Evolutionary conservation across 2,797 vertebrate species (phyloP).

Genomic region (Tapirus indicus): DNA sequence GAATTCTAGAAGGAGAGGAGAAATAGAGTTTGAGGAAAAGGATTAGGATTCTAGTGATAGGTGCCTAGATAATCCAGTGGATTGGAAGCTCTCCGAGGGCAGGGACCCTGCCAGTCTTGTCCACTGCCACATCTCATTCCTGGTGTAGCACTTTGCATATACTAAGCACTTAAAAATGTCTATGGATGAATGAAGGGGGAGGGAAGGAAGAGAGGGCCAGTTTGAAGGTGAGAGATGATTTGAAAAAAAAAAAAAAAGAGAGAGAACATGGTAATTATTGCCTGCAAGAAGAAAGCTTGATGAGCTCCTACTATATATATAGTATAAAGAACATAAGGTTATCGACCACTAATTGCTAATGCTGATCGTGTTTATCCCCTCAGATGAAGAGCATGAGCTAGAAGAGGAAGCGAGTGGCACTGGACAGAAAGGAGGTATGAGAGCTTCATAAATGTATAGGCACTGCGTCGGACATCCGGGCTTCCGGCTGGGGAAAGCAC

Average conservation of each 20-base stretch:
- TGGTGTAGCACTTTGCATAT: neutral
- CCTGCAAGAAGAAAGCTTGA: neutral
- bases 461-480: neutral
- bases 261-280: neutral
- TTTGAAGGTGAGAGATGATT: neutral
- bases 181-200: neutral
- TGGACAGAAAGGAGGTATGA: conserved; percentile 69
- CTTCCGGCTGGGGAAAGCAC: neutral
- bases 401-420: neutral
- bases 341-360: neutral
- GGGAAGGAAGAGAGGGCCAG: neutral
- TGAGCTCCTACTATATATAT: neutral
- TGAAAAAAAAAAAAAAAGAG: neutral
- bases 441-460: neutral
- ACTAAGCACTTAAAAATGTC: neutral
- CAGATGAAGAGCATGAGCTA: conserved; percentile 84
- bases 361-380: neutral
- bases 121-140: neutral
- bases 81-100: neutral
- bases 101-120: neutral
- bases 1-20: conserved; percentile 36
- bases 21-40: neutral
- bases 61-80: neutral
- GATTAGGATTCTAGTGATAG: neutral
- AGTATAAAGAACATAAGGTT: neutral